Conservation (phyloP, 2,888 invertebrate species). For the Escarpia spicata region DNA sequence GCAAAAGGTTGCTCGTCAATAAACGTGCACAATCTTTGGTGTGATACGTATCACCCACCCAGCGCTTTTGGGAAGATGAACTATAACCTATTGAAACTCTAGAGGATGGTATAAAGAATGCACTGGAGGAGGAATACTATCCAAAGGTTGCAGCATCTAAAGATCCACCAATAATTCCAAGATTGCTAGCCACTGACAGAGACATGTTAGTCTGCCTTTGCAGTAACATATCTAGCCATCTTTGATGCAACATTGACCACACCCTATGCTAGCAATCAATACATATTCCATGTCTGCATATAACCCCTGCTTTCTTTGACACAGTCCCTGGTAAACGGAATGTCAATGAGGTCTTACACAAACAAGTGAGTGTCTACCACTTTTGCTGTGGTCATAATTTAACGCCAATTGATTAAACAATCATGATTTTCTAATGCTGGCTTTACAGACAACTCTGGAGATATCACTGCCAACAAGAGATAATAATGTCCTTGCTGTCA, state of each 20-base stretch:
- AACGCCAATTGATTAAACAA: not conserved
- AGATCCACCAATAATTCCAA: not conserved
- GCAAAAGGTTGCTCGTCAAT: not conserved
- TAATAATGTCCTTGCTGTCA: not conserved
- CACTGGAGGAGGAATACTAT: not conserved
- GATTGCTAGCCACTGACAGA: not conserved
- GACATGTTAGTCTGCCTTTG: not conserved
- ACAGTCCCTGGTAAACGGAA: not conserved
- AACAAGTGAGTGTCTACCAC: not conserved
- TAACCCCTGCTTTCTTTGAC: not conserved
- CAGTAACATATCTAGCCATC: not conserved
- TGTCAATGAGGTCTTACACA: not conserved
- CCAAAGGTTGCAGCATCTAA: not conserved
- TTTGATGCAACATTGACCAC: not conserved
- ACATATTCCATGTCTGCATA: not conserved
- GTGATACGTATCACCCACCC: not conserved
- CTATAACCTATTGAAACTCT: not conserved
- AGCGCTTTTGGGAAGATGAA: no score
- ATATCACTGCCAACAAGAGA: not conserved
- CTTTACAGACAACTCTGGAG: not conserved
- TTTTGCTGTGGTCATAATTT: not conserved
- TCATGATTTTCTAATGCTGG: not conserved
- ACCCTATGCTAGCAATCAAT: not conserved
- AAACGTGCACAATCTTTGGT: not conserved
- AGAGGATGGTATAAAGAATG: not conserved